phyloP scores from a whole-genome alignment of 2,888 invertebrate genomes.

The Drosophila nr. medialis region DNA sequence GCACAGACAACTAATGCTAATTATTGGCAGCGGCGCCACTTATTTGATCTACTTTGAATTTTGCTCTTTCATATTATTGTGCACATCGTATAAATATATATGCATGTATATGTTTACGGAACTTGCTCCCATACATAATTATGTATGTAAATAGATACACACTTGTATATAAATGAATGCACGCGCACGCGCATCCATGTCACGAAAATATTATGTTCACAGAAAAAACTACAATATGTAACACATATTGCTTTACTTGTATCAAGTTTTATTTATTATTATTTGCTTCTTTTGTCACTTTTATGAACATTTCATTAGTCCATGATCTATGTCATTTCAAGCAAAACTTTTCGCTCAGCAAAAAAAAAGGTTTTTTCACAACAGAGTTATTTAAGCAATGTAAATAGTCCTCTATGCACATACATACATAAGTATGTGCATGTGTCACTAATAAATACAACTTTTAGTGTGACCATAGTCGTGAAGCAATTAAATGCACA shows the following conservation, averaged over 20 bases:
- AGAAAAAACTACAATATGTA: constrained; percentile 1
- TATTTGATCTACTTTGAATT: neutral
- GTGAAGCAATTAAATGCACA: neutral
- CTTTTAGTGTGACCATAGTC: neutral
- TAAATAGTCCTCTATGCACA: constrained; percentile 4
- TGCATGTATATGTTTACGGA: constrained; percentile 3
- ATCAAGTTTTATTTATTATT: neutral
- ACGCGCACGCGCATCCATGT: constrained; percentile 17
- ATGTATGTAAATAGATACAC: constrained; percentile 1
- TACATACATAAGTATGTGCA: constrained; percentile 1
- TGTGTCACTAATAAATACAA: constrained; percentile 3
- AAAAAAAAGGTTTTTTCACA: neutral
- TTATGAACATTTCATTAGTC: neutral
- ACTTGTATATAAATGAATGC: constrained; percentile 7
- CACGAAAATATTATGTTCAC: constrained; percentile 3
- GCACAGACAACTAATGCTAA: neutral
- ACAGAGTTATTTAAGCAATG: constrained; percentile 13
- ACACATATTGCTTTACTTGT: neutral
- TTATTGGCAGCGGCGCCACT: neutral
- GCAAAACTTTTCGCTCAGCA: neutral
- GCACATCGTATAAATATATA: constrained; percentile 3
- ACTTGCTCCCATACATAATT: constrained; percentile 1
- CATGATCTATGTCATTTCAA: neutral
- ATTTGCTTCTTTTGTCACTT: neutral
- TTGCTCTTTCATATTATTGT: constrained; percentile 10